Evolutionary conservation across 2,113 vertebrate genomes (phyloP), one percentile per base, ranked within the genome.

Genomic region (Pipa parva): DNA sequence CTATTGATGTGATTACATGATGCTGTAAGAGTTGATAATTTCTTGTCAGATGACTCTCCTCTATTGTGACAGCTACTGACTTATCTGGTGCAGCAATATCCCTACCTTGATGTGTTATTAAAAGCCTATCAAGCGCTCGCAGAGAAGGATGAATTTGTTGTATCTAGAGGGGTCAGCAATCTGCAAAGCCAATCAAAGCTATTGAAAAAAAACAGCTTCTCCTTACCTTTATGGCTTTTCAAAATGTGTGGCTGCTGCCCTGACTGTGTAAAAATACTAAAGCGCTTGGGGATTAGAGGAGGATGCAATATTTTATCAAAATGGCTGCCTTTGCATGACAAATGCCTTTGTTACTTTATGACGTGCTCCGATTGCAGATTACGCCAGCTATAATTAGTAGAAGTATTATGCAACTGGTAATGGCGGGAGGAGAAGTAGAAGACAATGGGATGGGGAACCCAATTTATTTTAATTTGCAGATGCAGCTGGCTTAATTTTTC

Each of bases 401-500:
- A 22, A 12, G 18, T 29, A 36, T 17, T 61, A 70, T 54, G 15
- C 45, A 70, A 54, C 21, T 60, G 31, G 36, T 9, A 4, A 51
- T 22, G 22, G 57, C 57, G 37, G 33, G 33, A 54, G 49, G 66
- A 39, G 13, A 55, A 61, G 61, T 67, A 33, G 42, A 42, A 52
- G 57, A 42, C 54, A 54, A 36, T 54, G 24, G 45, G 26, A 24
- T 28, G 58, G 18, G 58, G 58, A 27, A 59, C 46, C 25, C 65
- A 60, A 59, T 69, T 69, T 25, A 50, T 70, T 70, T 70, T 70
- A 52, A 70, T 61, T 61, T 70, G 58, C 65, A 51, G 56, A 51
- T 68, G 65, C n/a, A 51, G 56, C 31, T 54, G 33, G 22, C 42
- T 42, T 61, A 39, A 61, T 61, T 59, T 45, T 60, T 61, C 66